Conservation (phyloP, 1,140 invertebrate species). For the Ceratina australensis region DNA sequence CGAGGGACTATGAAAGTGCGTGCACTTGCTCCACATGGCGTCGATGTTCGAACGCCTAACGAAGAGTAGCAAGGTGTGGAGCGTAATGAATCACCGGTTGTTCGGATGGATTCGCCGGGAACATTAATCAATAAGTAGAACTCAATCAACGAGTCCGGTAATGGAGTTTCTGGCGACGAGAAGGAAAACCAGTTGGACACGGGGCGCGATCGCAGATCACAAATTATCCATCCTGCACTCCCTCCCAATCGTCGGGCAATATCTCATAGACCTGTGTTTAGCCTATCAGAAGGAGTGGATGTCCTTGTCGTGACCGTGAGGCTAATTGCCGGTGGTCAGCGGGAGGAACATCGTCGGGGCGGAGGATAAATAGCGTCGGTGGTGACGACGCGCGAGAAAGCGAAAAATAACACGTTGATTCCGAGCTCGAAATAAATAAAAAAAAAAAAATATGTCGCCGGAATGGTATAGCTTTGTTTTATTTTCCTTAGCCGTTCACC, state of each 20-base stretch:
- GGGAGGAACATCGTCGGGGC: slow-evolving; percentile 39
- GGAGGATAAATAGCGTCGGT: slow-evolving; percentile 57
- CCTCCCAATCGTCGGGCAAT: slow-evolving; percentile 57
- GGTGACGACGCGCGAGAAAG: slow-evolving; percentile 38
- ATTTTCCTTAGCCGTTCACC: slow-evolving; percentile 63
- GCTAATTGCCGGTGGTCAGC: slow-evolving; percentile 73
- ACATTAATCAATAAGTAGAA: slow-evolving; percentile 40
- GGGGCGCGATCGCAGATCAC: slow-evolving; percentile 61
- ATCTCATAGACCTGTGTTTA: slow-evolving; percentile 73
- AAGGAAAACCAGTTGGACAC: neutral
- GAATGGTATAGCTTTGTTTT: slow-evolving; percentile 49
- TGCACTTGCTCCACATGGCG: no score
- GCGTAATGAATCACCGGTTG: slow-evolving; percentile 15
- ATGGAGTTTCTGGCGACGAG: slow-evolving; percentile 23
- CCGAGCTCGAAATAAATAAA: slow-evolving; percentile 9
- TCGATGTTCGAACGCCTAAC: neutral
- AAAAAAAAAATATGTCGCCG: slow-evolving; percentile 47
- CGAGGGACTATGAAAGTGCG: no score
- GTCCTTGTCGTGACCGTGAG: slow-evolving; percentile 74
- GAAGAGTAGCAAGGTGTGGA: neutral
- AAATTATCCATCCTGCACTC: slow-evolving; percentile 67
- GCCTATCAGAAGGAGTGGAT: slow-evolving; percentile 73
- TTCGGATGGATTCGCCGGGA: slow-evolving; percentile 1
- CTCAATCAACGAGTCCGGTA: slow-evolving; percentile 26
- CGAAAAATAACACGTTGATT: slow-evolving; percentile 53